These are phyloP conservation scores for Pollimyrus isidori DNA, from an alignment of 2,113 vertebrate species.

Conservation along the genomic window DNA sequence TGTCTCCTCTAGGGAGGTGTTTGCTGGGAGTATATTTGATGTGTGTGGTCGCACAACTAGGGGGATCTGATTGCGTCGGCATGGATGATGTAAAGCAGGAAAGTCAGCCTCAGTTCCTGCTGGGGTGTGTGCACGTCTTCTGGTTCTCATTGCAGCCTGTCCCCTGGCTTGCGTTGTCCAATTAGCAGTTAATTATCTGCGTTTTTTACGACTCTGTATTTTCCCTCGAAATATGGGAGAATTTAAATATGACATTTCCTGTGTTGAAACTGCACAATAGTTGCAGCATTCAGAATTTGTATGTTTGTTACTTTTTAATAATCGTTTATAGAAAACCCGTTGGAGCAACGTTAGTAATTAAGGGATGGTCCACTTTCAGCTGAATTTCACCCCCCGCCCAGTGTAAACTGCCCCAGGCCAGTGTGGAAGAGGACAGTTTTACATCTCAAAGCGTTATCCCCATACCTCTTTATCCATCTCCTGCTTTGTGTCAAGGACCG, in stretches of 20 bases:
- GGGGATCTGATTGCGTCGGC: background rate
- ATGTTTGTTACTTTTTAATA: background rate
- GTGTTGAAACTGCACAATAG: background rate
- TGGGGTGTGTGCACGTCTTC: background rate
- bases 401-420: background rate
- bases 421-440: background rate
- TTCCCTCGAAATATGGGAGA: background rate
- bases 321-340: background rate
- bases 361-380: background rate
- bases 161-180: background rate
- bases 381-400: background rate
- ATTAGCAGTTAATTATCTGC: conserved; percentile 8
- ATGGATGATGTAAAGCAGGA: background rate
- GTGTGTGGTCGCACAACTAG: background rate
- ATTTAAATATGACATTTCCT: background rate
- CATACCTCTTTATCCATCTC: background rate
- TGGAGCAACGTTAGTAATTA: background rate
- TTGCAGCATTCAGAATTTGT: background rate
- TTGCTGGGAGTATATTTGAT: background rate
- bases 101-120: background rate
- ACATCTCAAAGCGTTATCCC: background rate
- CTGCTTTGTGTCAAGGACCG: background rate
- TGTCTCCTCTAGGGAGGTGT: background rate
- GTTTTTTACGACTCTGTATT: background rate
- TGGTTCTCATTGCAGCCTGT: background rate